Evolutionary conservation across 1,140 invertebrate species (phyloP).

Genomic region (Chrysomallon squamiferum): DNA sequence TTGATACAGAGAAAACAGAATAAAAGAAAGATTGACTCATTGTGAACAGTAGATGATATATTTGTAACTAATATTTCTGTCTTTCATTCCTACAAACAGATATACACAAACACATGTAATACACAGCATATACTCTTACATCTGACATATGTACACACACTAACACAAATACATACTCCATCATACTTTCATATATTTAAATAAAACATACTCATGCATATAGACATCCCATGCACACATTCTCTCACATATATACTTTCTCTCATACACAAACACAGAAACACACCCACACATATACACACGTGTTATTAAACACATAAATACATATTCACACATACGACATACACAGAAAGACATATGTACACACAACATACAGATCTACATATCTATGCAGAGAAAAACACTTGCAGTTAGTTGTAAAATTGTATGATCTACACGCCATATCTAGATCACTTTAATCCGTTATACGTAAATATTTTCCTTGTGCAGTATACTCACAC

Average conservation of each 20-base stretch:
- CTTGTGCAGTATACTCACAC: not conserved
- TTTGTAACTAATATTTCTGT: not conserved
- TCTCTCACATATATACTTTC: not conserved
- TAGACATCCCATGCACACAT: not conserved
- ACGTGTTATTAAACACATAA: not conserved
- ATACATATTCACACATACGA: not conserved
- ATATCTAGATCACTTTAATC: not conserved
- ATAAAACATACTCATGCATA: not conserved
- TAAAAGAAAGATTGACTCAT: too few species aligned
- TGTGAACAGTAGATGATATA: not conserved
- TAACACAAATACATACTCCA: not conserved
- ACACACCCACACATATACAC: not conserved
- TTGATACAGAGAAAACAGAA: too few species aligned
- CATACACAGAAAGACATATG: not conserved
- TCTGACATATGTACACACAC: not conserved
- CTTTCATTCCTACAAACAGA: not conserved
- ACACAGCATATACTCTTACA: not conserved
- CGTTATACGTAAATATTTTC: too few species aligned
- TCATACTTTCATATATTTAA: not conserved
- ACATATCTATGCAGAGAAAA: not conserved
- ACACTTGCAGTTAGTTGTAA: not conserved
- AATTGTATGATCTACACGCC: not conserved
- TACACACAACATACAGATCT: not conserved
- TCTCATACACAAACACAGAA: not conserved
- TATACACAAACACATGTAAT: not conserved